Evolutionary conservation across 2,113 vertebrate species (phyloP), one percentile per base, ranked within the genome.

Genomic region (Rissa tridactyla): DNA sequence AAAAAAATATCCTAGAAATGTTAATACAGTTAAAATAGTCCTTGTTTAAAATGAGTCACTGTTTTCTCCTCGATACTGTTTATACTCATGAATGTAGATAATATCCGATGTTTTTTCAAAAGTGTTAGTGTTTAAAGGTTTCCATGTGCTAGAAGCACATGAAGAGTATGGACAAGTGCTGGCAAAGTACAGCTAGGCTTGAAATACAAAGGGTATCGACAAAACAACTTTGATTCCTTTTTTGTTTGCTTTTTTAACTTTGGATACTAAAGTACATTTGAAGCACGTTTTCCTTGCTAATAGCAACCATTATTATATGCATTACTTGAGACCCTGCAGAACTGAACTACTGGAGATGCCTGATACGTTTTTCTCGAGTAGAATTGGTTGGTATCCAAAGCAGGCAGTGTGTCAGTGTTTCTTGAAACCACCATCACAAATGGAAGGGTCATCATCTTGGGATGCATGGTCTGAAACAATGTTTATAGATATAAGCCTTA

Each of bases 1-100:
- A 29, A 86, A 90, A 40, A 79, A 81, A 36, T 79, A 71, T 14
- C 57, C 55, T 70, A 51, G 55, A 75, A 92, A 73, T 60, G 52
- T 61, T 49, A 72, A 10, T 79, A 52, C 11, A 44, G 54, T 92
- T 84, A 64, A 86, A 52, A 65, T 52, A 6, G 46, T 54, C 64
- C 62, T 69, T 92, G n/a, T 89, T 96, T 82, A 62, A 87, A 84
- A 58, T 57, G 38, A 93, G 58, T 85, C 52, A 87, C 72, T 60
- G 16, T 91, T 95, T 96, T 61, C 30, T 82, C 27, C 49, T 94
- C 15, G 1, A 36, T 71, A 19, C 42, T 69, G 15, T 77, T 94
- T 62, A 34, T 82, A 65, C 19, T 82, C 21, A 54, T 66, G 47
- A 88, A 87, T 76, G 49, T 57, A 76, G 55, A 40, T 95, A 82